Evolutionary conservation across 2,797 vertebrate species (phyloP).

Genomic region (Scarus forsteni): DNA sequence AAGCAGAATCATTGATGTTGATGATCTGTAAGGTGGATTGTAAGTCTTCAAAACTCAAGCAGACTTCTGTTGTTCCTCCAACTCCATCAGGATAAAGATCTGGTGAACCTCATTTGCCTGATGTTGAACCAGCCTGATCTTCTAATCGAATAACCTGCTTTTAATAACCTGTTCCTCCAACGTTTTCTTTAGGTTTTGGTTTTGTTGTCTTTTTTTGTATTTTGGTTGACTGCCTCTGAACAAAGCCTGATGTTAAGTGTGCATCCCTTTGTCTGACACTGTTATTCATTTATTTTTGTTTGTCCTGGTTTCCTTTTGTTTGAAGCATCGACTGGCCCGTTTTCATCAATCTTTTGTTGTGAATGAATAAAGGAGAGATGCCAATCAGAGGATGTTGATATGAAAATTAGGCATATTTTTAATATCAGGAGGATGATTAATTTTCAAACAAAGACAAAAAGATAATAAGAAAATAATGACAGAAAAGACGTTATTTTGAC

Average conservation of each 20-base stretch:
- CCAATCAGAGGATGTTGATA: background rate
- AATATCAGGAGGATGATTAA: background rate
- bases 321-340: background rate
- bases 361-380: conserved; percentile 3
- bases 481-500: conserved; percentile 1
- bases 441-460: background rate
- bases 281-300: background rate
- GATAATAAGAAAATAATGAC: conserved; percentile 1
- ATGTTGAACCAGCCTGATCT: too few relatives aligned
- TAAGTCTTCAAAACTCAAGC: too few relatives aligned
- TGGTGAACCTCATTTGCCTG: too few relatives aligned
- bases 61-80: too few relatives aligned
- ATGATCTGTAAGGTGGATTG: too few relatives aligned
- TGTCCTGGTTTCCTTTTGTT: conserved; percentile 1
- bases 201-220: too few relatives aligned
- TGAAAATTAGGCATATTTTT: conserved; percentile 3
- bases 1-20: too few relatives aligned
- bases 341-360: background rate
- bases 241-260: background rate
- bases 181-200: too few relatives aligned
- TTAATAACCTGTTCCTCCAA: too few relatives aligned
- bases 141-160: too few relatives aligned
- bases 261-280: background rate
- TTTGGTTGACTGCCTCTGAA: too few relatives aligned
- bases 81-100: too few relatives aligned